phyloP scores from a whole-genome alignment of 2,113 vertebrate genomes.

The Anarrhichthys ocellatus region DNA sequence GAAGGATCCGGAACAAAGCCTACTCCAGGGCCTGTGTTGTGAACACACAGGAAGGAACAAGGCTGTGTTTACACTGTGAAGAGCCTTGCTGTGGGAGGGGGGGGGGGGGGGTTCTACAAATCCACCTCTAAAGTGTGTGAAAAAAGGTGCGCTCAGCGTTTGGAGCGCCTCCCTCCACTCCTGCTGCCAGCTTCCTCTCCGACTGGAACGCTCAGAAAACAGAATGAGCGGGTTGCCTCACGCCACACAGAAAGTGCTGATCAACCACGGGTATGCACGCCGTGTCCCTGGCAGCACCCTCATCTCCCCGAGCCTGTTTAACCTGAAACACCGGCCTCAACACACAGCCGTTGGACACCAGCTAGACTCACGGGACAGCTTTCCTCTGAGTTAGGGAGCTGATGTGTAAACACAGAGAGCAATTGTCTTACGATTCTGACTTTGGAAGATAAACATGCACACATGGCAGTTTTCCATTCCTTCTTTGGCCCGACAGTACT shows the following conservation, averaged over 20 bases:
- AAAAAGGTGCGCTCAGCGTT: conserved; percentile 58
- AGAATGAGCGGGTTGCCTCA: conserved; percentile 62
- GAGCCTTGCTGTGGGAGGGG: conserved; percentile 42
- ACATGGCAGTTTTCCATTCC: conserved; percentile 74
- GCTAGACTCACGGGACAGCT: conserved; percentile 45
- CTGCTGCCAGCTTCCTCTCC: conserved; percentile 31
- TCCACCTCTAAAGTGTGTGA: conserved; percentile 73
- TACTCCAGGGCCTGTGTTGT: conserved; percentile 67
- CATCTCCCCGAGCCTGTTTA: conserved; percentile 65
- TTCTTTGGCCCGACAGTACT: conserved; percentile 71
- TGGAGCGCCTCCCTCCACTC: conserved; percentile 22
- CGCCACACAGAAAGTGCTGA: conserved; percentile 18
- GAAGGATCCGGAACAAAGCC: conserved; percentile 62
- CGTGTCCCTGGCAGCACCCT: conserved; percentile 41
- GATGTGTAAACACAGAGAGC: conserved; percentile 72
- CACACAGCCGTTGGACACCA: conserved; percentile 47
- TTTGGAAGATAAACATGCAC: conserved; percentile 65
- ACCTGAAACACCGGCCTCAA: conserved; percentile 74
- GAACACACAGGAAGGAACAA: conserved; percentile 72
- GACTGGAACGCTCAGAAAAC: conserved; percentile 37
- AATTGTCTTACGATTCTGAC: conserved; percentile 67
- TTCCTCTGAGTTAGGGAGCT: conserved; percentile 41
- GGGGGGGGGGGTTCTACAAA: conserved; percentile 53
- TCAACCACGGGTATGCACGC: not conserved
- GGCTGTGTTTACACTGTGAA: conserved; percentile 73